Evolutionary conservation across 2,888 invertebrate species (phyloP).

Genomic region (Harpagoxenus sublaevis): DNA sequence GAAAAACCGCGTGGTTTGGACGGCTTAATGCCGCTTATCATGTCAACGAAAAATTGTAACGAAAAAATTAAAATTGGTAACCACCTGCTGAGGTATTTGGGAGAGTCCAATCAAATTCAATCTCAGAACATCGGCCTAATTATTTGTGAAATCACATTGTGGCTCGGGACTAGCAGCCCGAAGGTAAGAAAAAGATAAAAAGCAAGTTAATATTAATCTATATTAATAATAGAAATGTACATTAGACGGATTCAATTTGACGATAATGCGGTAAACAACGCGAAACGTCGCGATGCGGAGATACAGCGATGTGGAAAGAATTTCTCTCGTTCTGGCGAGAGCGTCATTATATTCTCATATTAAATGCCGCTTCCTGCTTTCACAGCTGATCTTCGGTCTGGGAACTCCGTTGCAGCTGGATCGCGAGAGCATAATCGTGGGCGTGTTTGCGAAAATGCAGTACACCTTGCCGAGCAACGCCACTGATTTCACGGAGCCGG

Average conservation of each 20-base stretch:
- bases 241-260: not conserved
- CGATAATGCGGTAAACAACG: not conserved
- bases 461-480: constrained; percentile 85
- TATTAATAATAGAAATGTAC: too few species aligned
- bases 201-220: too few species aligned
- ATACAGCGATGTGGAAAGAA: not conserved
- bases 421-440: constrained; percentile 85
- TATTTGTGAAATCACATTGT: too few species aligned
- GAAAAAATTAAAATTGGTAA: too few species aligned
- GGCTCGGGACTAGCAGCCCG: too few species aligned
- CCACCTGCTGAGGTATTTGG: too few species aligned
- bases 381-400: constrained; percentile 85
- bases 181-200: too few species aligned
- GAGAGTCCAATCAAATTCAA: too few species aligned
- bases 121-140: too few species aligned
- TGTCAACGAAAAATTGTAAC: too few species aligned
- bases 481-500: constrained; percentile 83
- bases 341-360: not conserved
- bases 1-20: too few species aligned
- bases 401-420: constrained; percentile 85
- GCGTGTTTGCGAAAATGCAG: constrained; percentile 85
- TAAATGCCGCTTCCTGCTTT: not conserved
- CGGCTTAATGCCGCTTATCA: too few species aligned
- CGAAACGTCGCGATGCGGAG: not conserved
- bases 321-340: not conserved